phyloP scores from a whole-genome alignment of 2,888 invertebrate species.

The Eristalis pertinax region DNA sequence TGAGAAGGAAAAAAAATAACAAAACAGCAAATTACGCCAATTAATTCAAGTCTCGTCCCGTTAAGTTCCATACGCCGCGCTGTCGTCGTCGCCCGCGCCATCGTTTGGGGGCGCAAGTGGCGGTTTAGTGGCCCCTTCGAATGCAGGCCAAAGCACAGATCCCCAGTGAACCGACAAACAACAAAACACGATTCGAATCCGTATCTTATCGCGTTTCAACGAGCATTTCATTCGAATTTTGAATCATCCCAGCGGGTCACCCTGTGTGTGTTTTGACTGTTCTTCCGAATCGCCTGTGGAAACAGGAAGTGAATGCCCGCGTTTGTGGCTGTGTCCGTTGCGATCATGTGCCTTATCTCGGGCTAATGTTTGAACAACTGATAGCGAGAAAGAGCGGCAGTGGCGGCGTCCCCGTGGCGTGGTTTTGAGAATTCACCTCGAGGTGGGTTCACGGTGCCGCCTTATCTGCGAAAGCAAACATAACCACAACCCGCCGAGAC shows the following conservation, averaged over 20 bases:
- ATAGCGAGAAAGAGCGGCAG: conserved; percentile 14
- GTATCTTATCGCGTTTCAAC: conserved; percentile 69
- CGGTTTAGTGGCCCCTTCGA: neutral
- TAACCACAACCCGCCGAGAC: neutral
- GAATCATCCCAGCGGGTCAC: conserved; percentile 32
- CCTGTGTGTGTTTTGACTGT: too few species aligned
- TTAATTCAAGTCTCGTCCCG: conserved; percentile 69
- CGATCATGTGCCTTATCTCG: conserved; percentile 38
- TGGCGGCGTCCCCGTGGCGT: neutral
- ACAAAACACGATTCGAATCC: conserved; percentile 58
- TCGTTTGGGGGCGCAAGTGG: neutral
- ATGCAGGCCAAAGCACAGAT: neutral
- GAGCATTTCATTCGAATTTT: conserved; percentile 10
- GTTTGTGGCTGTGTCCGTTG: neutral
- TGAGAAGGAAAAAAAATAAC: conserved; percentile 17
- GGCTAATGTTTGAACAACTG: conserved; percentile 44
- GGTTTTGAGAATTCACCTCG: neutral
- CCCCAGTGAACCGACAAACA: conserved; percentile 21
- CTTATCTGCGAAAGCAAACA: neutral
- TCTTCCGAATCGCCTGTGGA: neutral
- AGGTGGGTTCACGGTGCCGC: neutral
- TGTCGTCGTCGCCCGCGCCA: neutral
- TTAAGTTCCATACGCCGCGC: conserved; percentile 52
- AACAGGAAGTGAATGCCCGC: conserved; percentile 46
- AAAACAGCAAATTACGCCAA: conserved; percentile 70